Percentiles rank a stretch among this genome's conserved stretches.
Conservation (phyloP, 2,888 invertebrate genomes). For the Acrocera orbiculus region DNA sequence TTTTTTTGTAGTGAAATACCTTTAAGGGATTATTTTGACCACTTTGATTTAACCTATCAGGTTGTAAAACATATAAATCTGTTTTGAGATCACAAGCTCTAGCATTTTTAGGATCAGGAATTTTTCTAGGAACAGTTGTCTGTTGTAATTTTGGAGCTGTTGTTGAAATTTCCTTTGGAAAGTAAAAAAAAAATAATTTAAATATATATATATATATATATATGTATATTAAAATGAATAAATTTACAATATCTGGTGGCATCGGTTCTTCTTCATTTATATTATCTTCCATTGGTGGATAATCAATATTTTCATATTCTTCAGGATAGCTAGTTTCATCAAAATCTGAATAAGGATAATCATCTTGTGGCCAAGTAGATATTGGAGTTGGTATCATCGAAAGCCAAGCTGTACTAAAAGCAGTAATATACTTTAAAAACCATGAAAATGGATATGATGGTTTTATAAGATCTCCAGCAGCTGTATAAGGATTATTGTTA, state of each 20-base stretch:
- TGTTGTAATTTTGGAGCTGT: constrained; percentile 25
- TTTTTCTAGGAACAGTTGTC: constrained; percentile 27
- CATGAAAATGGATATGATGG: constrained; percentile 23
- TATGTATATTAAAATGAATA: background rate
- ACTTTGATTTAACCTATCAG: constrained; percentile 57
- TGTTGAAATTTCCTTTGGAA: constrained; percentile 24
- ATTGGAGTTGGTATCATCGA: constrained; percentile 23
- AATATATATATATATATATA: background rate
- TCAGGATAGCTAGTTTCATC: constrained; percentile 27
- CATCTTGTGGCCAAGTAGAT: constrained; percentile 28
- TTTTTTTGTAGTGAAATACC: constrained; percentile 15
- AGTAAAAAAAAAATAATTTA: background rate
- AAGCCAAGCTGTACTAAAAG: constrained; percentile 25
- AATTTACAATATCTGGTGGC: constrained; percentile 25
- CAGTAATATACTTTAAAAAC: constrained; percentile 24
- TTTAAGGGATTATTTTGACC: constrained; percentile 68
- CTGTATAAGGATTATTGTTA: constrained; percentile 37
- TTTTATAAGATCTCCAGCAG: constrained; percentile 21
- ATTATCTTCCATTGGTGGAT: constrained; percentile 17
- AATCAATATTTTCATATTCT: constrained; percentile 26
- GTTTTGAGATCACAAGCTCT: constrained; percentile 75
- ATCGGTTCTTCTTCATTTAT: constrained; percentile 17
- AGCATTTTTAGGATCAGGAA: constrained; percentile 41
- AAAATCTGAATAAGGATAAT: constrained; percentile 27
- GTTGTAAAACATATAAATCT: constrained; percentile 70